A percentile compares a stretch with the other conserved stretches of the same genome.
phyloP scores from a whole-genome alignment of 1,140 invertebrate genomes.

The Ips nitidus region DNA sequence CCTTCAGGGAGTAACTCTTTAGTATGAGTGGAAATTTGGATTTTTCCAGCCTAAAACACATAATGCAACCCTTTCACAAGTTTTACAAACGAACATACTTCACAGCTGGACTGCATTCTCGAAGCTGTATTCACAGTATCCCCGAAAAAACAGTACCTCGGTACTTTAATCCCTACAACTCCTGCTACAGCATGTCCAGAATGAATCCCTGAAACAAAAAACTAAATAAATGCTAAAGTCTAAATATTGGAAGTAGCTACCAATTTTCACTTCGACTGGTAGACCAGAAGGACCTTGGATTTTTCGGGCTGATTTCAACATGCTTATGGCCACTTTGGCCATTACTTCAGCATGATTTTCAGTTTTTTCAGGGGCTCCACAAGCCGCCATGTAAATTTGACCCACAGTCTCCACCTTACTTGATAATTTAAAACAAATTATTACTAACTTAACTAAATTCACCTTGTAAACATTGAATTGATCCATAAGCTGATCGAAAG shows the following conservation, averaged over 20 bases:
- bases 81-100: constrained; percentile 54
- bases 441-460: background rate
- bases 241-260: constrained; percentile 46
- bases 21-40: constrained; percentile 72
- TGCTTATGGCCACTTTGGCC: constrained; percentile 71
- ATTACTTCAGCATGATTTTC: constrained; percentile 80
- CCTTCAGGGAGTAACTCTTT: constrained; percentile 63
- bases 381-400: constrained; percentile 84
- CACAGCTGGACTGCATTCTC: constrained; percentile 78
- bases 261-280: constrained; percentile 64
- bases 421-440: background rate
- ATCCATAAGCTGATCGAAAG: constrained; percentile 77
- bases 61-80: constrained; percentile 1
- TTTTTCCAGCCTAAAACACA: constrained; percentile 62
- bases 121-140: constrained; percentile 87
- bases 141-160: constrained; percentile 78
- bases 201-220: constrained; percentile 54
- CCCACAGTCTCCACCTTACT: constrained; percentile 83
- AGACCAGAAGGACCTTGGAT: constrained; percentile 56
- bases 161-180: constrained; percentile 71
- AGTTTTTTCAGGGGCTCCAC: constrained; percentile 77
- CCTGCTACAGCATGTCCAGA: constrained; percentile 64
- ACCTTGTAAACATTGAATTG: constrained; percentile 82
- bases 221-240: background rate
- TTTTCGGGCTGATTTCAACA: constrained; percentile 60